Evolutionary conservation across 2,888 invertebrate genomes (phyloP), one percentile per base, ranked within the genome.

Genomic region (Cryptops parisi): DNA sequence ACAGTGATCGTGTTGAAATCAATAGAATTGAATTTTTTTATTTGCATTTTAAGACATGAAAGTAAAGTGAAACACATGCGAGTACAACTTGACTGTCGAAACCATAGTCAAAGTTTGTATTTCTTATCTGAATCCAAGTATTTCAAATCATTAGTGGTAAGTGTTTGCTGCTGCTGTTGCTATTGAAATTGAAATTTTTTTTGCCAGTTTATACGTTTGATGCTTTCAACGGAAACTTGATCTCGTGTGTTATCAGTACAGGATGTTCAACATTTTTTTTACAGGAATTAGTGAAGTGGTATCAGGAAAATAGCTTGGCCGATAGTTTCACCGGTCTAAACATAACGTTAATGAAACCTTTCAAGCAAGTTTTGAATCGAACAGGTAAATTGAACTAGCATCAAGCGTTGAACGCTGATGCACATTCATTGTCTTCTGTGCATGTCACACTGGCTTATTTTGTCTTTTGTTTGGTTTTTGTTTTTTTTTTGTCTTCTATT

Each of bases 101-200:
- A 79, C 52, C 80, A 80, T 60, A 78, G 78, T 57, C 76, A 77
- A 58, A 76, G 77, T 60, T 74, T 80, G 59, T 94, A 82, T 72
- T 91, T 80, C 68, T 75, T 96, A 53, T 93, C 93, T 23, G 84
- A 89, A 66, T 83, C 87, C 45, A 79, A 89, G 53, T 89, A 83
- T 71, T 96, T 96, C 70, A 83, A 84, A 65, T 86, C 83, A 66
- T 80, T 94, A 61, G 87, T 91, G 61, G 72, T 72, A 59, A 65
- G 70, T 65, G 22, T 55, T 56, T 12, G 3, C 26, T 47, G 26
- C 17, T 38, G 22, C 24, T 47, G 9, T 9, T 47, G 21, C 2
- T 17, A 33, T 47, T 9, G 9, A 15, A 43, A 33, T 53, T 15
- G 41, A 53, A 50, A 15, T 9, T 44, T 43, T 43, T 12, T 46